Evolutionary conservation across 2,797 vertebrate species (phyloP), one percentile per base, ranked within the genome.

Genomic region (Enteromius paludinosus): DNA sequence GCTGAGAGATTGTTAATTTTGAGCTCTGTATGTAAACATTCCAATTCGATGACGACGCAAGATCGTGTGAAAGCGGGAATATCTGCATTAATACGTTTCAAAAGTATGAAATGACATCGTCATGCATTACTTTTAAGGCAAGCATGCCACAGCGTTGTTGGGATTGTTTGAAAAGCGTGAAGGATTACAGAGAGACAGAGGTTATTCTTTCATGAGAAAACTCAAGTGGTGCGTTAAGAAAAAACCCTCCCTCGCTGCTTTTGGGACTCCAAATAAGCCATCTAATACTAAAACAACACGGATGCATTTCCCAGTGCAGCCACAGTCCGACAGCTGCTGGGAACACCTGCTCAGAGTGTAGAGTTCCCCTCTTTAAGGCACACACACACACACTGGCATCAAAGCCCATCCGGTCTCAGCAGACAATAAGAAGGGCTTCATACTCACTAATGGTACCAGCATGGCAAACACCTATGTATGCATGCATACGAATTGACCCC

Each of bases 321-420:
- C 91, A 79, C 30, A 74, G 10, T 15, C 7, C 81, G 89, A 91
- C 92, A 94, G 95, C 93, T 95, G 93, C 90, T 91, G 86, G 78
- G 76, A 89, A 93, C 92, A 94, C 93, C 91, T 90, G 93, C 90
- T 92, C 87, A 86, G 90, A 92, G 91, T 92, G 89, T 93, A 90
- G 84, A 90, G 89, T 87, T 89, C 89, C 54, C 84, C 90, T 92
- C 91, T 92, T 91, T 91, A 91, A 87, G 85, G 88, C 88, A 90
- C 86, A 91, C 87, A 89, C 75, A 0, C 87, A 90, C 79, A 23
- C 72, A 0, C 72, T 88, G 71, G 73, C 86, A 88, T 92, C 91
- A 94, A 93, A 93, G 87, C 85, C 84, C 87, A 92, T 90, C 84
- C 68, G 87, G 88, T 91, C 73, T 30, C 89, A 59, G 86, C 87